Percentiles rank a stretch among this genome's conserved stretches.
phyloP scores from a whole-genome alignment of 2,888 invertebrate species.

The Volucella inanis region DNA sequence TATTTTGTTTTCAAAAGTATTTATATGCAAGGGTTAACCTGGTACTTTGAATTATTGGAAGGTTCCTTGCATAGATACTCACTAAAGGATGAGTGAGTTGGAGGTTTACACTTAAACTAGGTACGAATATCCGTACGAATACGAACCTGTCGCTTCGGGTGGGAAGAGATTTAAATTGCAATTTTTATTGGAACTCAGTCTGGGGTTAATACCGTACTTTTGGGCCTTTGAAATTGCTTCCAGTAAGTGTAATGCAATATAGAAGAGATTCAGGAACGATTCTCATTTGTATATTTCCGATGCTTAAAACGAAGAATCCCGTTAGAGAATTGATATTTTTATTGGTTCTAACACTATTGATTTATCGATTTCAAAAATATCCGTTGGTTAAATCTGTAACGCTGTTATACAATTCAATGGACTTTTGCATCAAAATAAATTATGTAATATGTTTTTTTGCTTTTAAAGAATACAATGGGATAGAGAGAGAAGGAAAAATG shows the following conservation, averaged over 20 bases:
- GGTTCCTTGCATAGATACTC: constrained; percentile 22
- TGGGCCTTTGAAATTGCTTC: constrained; percentile 14
- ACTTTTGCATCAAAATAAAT: no score
- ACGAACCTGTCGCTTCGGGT: constrained; percentile 29
- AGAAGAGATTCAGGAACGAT: constrained; percentile 5
- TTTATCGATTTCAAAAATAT: no score
- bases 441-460: no score
- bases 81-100: constrained; percentile 17
- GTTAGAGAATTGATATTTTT: no score
- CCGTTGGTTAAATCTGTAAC: no score
- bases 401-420: no score
- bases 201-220: constrained; percentile 12
- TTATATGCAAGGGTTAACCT: constrained; percentile 48
- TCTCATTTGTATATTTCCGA: background rate
- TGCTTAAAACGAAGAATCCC: no score
- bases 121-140: background rate
- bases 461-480: no score
- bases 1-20: constrained; percentile 54
- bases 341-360: no score
- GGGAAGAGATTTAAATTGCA: constrained; percentile 47
- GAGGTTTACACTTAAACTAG: constrained; percentile 21
- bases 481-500: no score
- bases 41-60: constrained; percentile 17
- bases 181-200: constrained; percentile 24
- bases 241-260: constrained; percentile 6